Evolutionary conservation across 2,113 vertebrate genomes (phyloP).

Genomic region (Macquaria australasica): DNA sequence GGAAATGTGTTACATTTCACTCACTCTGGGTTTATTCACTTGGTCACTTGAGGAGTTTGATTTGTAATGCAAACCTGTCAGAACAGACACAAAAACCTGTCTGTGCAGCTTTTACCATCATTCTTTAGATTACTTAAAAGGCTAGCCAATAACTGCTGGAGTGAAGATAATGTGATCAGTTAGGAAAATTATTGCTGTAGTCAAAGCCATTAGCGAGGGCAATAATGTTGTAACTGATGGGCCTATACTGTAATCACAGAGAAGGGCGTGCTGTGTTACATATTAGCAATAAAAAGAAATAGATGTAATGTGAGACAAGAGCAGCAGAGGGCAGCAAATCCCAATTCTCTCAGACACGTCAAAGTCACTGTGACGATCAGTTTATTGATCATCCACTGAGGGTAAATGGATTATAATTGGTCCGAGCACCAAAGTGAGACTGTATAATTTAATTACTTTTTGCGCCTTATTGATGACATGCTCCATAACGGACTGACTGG

Average conservation of each 20-base stretch:
- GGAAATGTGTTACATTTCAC: neutral
- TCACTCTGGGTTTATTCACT: neutral
- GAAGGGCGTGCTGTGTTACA: neutral
- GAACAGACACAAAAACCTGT: neutral
- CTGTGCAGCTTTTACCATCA: neutral
- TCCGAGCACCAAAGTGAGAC: conserved; percentile 42
- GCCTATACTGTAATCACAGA: neutral
- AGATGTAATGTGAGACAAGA: conserved; percentile 16
- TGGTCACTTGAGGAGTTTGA: neutral
- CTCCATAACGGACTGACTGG: conserved; percentile 45
- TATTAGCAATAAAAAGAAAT: neutral
- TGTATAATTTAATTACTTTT: conserved; percentile 48
- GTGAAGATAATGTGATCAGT: conserved; percentile 4
- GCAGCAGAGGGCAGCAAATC: conserved; percentile 71
- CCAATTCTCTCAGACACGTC: conserved; percentile 21
- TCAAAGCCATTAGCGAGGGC: conserved; percentile 11
- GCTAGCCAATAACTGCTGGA: neutral
- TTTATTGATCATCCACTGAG: conserved; percentile 31
- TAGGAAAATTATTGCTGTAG: neutral
- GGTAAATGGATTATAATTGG: conserved; percentile 60
- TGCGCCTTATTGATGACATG: conserved; percentile 47
- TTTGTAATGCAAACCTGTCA: neutral
- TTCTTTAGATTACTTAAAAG: neutral
- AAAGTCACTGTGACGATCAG: neutral
- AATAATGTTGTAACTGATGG: conserved; percentile 1